A percentile compares a stretch with the other conserved stretches of the same genome.
phyloP scores from a whole-genome alignment of 1,140 invertebrate genomes.

The Leucophenga varia region DNA sequence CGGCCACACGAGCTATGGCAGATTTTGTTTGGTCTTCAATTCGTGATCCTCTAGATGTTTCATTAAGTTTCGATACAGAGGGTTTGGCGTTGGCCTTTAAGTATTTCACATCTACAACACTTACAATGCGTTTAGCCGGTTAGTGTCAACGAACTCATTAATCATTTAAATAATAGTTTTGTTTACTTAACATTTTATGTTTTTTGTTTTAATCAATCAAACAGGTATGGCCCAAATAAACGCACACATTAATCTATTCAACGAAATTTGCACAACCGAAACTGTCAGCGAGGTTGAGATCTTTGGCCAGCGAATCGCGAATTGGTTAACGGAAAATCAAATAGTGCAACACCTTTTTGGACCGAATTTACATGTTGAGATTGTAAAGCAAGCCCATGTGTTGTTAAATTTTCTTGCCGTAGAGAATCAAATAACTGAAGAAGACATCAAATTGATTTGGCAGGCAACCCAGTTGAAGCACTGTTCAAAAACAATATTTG shows the following conservation, averaged over 20 bases:
- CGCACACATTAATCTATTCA: constrained; percentile 87
- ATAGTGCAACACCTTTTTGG: constrained; percentile 95
- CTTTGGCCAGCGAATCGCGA: constrained; percentile 78
- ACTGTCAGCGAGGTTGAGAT: constrained; percentile 79
- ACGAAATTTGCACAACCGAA: constrained; percentile 85
- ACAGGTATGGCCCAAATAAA: constrained; percentile 89
- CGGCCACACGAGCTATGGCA: constrained; percentile 87
- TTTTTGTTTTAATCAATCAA: background rate
- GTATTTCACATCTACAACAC: constrained; percentile 89
- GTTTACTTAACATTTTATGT: background rate
- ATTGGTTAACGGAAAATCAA: constrained; percentile 87
- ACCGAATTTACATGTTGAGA: constrained; percentile 93
- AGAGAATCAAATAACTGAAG: constrained; percentile 85
- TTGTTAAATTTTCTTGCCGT: constrained; percentile 90
- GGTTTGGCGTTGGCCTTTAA: constrained; percentile 90
- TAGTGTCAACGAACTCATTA: background rate
- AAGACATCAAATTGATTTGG: constrained; percentile 93
- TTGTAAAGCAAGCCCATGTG: constrained; percentile 91
- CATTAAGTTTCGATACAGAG: constrained; percentile 83
- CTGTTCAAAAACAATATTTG: constrained; percentile 89
- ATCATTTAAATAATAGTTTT: constrained; percentile 2
- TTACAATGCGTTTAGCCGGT: constrained; percentile 86
- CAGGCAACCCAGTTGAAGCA: constrained; percentile 91
- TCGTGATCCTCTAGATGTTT: constrained; percentile 86
- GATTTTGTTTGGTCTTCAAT: constrained; percentile 94